Conservation (phyloP, 2,888 invertebrate species). For the Therioaphis trifolii region DNA sequence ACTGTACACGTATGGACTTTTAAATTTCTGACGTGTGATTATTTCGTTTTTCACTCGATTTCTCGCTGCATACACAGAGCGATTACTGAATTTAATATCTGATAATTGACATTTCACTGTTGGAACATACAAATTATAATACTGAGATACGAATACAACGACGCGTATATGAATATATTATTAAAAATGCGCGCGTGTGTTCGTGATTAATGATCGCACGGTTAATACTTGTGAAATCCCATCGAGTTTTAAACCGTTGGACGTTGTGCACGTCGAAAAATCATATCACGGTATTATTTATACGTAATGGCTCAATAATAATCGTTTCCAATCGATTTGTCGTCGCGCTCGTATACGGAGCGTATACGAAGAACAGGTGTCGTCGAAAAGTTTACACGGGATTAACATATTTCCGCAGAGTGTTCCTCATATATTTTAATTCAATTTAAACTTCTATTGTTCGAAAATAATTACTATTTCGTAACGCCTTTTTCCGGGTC, state of each 20-base stretch:
- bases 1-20: neutral
- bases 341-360: neutral
- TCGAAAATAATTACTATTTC: conserved; percentile 24
- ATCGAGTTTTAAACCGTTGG: neutral
- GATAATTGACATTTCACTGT: neutral
- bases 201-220: neutral
- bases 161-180: neutral
- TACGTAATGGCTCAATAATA: neutral
- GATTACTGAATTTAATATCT: conserved; percentile 2
- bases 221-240: neutral
- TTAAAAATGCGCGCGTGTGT: too few relatives aligned
- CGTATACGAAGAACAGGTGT: neutral
- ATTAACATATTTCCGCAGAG: neutral
- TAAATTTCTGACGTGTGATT: neutral
- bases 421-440: neutral
- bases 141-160: neutral
- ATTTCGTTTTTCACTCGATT: conserved; percentile 4
- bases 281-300: too few relatives aligned
- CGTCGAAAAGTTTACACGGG: neutral
- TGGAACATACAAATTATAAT: neutral
- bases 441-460: conserved; percentile 42
- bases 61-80: neutral
- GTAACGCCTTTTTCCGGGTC: conserved; percentile 20
- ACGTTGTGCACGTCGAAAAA: neutral
- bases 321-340: neutral